phyloP scores from a whole-genome alignment of 2,888 invertebrate genomes.

The Drosophila melanosoma region DNA sequence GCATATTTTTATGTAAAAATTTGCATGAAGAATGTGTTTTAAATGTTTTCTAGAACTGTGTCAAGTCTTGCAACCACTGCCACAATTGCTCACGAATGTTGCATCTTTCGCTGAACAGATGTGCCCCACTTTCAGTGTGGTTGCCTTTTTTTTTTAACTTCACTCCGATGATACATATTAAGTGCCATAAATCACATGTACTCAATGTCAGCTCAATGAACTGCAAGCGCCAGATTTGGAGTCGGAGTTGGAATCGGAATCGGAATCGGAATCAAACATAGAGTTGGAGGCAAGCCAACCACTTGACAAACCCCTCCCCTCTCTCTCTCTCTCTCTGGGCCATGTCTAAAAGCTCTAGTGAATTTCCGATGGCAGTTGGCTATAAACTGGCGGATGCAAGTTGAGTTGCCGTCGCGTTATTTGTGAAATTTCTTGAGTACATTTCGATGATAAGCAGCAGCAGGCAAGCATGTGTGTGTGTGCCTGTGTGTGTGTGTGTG shows the following conservation, averaged over 20 bases:
- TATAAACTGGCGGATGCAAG: constrained; percentile 50
- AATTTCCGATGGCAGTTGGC: constrained; percentile 19
- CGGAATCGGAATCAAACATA: background rate
- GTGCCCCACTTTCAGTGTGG: background rate
- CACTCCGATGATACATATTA: constrained; percentile 17
- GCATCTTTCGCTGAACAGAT: constrained; percentile 36
- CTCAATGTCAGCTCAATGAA: constrained; percentile 80
- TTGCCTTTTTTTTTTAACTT: background rate
- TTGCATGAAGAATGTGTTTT: background rate
- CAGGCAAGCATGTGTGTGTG: constrained; percentile 39
- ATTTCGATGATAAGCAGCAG: constrained; percentile 76
- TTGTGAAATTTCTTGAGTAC: constrained; percentile 78
- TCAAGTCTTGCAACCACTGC: background rate
- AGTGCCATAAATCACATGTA: constrained; percentile 76
- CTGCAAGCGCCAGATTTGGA: constrained; percentile 58
- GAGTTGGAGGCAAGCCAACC: constrained; percentile 8
- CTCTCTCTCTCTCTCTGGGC: background rate
- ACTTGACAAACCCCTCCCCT: background rate
- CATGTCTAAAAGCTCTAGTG: background rate
- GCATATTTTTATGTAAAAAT: background rate
- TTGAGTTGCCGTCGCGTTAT: constrained; percentile 72
- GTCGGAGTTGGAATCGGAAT: constrained; percentile 1
- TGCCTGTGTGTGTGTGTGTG: background rate
- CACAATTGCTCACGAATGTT: background rate
- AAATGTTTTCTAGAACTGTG: background rate